Percentiles rank a stretch among this genome's conserved stretches.
phyloP scores from a whole-genome alignment of 2,797 vertebrate species.

The Sebastes dallii region DNA sequence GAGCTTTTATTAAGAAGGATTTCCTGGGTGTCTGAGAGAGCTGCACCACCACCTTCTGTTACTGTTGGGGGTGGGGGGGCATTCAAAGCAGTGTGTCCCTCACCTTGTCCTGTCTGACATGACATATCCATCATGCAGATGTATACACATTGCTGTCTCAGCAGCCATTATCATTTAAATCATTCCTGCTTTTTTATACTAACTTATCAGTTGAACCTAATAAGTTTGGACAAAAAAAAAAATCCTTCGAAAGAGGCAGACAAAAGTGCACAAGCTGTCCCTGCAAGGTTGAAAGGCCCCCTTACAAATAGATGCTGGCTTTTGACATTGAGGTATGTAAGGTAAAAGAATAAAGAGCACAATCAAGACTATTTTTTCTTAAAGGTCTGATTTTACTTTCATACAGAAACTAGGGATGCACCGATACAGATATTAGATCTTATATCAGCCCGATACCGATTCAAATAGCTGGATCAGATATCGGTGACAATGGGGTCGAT shows the following conservation, averaged over 20 bases:
- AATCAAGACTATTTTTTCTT: not conserved
- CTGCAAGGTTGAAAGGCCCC: not conserved
- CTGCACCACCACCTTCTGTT: constrained; percentile 54
- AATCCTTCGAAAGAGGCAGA: not conserved
- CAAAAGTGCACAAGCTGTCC: not conserved
- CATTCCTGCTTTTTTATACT: not conserved
- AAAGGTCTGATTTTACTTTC: not conserved
- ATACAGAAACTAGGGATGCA: not conserved
- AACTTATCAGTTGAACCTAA: constrained; percentile 8
- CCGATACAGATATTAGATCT: no score
- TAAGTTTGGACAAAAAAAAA: constrained; percentile 3
- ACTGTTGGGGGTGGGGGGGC: constrained; percentile 17
- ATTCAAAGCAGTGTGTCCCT: constrained; percentile 35
- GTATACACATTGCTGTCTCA: constrained; percentile 33
- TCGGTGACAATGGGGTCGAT: not conserved
- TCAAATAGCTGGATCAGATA: no score
- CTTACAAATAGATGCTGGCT: not conserved
- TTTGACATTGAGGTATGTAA: not conserved
- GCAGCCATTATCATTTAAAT: constrained; percentile 39
- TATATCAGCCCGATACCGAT: no score
- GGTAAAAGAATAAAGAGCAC: not conserved
- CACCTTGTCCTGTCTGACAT: constrained; percentile 45
- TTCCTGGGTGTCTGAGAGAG: constrained; percentile 64
- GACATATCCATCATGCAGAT: constrained; percentile 56
- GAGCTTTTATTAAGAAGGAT: constrained; percentile 78